phyloP scores from a whole-genome alignment of 1,140 invertebrate genomes.

The Anthonomus grandis region DNA sequence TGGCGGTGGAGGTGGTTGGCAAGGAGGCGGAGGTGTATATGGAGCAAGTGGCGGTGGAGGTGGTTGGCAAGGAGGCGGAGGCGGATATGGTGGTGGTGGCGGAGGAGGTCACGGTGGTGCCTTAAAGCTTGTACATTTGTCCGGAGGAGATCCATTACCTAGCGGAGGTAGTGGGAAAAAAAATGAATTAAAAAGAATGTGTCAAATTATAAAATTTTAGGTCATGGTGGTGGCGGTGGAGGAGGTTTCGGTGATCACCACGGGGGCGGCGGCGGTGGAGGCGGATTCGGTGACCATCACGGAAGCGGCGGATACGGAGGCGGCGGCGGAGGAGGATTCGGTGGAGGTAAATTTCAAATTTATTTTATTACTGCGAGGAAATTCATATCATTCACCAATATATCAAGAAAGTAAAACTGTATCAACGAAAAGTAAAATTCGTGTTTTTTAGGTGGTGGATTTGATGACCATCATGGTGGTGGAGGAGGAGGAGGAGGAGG shows the following conservation, averaged over 20 bases:
- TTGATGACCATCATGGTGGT: slow-evolving; percentile 28
- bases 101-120: slow-evolving; percentile 32
- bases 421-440: too few species aligned
- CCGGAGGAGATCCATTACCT: slow-evolving; percentile 1
- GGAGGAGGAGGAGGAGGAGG: slow-evolving; percentile 27
- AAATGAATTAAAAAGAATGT: neutral
- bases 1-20: slow-evolving; percentile 11
- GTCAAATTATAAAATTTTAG: neutral
- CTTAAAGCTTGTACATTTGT: slow-evolving; percentile 1
- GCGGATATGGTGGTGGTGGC: slow-evolving; percentile 14
- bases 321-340: slow-evolving; percentile 25
- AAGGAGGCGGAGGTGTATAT: slow-evolving; percentile 12
- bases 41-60: slow-evolving; percentile 19
- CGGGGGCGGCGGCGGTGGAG: slow-evolving; percentile 21
- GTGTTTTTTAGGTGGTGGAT: slow-evolving; percentile 28
- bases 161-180: neutral
- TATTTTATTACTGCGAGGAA: too few species aligned
- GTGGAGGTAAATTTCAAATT: slow-evolving; percentile 14
- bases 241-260: slow-evolving; percentile 16
- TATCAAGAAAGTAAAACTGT: too few species aligned
- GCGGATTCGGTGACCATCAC: slow-evolving; percentile 25
- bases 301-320: slow-evolving; percentile 23
- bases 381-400: too few species aligned
- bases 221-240: slow-evolving; percentile 22
- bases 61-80: slow-evolving; percentile 8